These are phyloP conservation scores for Hemaris fuciformis DNA, from an alignment of 2,888 invertebrate species.

Conservation along the genomic window DNA sequence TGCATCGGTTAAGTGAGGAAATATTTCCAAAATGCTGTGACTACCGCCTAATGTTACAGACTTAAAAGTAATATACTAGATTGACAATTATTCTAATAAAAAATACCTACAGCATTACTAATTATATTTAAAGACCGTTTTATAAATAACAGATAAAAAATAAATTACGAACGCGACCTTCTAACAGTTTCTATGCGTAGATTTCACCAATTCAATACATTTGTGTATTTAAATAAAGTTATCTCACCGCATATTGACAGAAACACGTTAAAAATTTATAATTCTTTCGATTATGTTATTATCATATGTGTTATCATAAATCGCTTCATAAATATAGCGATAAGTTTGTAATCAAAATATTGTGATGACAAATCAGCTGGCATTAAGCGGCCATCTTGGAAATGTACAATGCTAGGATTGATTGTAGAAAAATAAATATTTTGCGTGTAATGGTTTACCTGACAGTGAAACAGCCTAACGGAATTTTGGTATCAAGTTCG, in stretches of 20 bases:
- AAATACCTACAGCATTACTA: background rate
- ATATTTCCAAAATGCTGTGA: no score
- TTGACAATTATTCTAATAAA: background rate
- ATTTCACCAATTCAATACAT: background rate
- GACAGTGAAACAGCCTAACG: no score
- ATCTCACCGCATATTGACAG: background rate
- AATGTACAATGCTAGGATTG: no score
- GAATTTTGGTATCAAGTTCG: no score
- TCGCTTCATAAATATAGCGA: background rate
- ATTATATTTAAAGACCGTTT: background rate
- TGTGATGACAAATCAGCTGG: background rate
- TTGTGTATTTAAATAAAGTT: background rate
- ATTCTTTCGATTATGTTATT: background rate
- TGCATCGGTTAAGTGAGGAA: no score
- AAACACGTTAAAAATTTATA: background rate
- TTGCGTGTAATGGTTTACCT: no score
- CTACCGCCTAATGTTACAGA: background rate
- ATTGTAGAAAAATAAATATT: no score
- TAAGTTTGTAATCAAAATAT: background rate
- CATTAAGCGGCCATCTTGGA: background rate
- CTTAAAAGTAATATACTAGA: background rate
- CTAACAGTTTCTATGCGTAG: background rate
- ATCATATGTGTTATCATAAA: background rate
- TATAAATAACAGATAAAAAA: background rate
- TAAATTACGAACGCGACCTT: background rate